These are phyloP conservation scores for Heliconius nattereri DNA, from an alignment of 1,140 invertebrate genomes.

Conservation along the genomic window DNA sequence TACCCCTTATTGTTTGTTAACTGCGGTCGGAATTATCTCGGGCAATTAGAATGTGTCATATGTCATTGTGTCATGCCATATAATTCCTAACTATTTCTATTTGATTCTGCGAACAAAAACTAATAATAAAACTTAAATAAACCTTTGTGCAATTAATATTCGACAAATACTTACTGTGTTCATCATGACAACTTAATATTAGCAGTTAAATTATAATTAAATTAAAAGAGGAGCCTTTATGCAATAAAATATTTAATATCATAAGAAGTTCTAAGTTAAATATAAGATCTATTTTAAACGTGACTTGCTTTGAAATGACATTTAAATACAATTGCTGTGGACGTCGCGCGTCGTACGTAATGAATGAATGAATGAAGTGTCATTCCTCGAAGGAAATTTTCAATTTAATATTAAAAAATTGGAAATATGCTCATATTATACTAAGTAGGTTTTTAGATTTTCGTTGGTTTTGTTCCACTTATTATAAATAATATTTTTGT, in stretches of 20 bases:
- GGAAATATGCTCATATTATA: not conserved
- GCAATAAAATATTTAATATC: not conserved
- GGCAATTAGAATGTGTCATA: no score
- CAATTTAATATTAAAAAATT: not conserved
- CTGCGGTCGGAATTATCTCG: no score
- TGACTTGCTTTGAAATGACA: conserved; percentile 20
- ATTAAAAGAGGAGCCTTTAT: not conserved
- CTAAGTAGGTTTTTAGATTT: not conserved
- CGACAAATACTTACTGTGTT: no score
- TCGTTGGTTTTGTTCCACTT: not conserved
- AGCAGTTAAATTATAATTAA: not conserved
- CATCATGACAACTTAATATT: no score
- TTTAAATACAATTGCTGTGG: conserved; percentile 21
- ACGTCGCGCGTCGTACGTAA: not conserved
- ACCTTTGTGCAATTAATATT: no score
- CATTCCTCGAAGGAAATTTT: not conserved
- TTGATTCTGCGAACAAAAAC: no score
- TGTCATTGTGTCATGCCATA: no score
- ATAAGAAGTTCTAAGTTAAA: not conserved
- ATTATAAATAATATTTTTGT: no score
- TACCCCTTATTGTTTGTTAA: no score
- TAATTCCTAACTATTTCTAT: no score
- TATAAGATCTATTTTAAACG: conserved; percentile 25
- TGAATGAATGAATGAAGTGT: conserved; percentile 3
- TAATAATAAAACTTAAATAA: no score